Percentiles rank a stretch among this genome's conserved stretches.
phyloP scores from a whole-genome alignment of 2,113 vertebrate genomes.

The Elgaria multicarinata region DNA sequence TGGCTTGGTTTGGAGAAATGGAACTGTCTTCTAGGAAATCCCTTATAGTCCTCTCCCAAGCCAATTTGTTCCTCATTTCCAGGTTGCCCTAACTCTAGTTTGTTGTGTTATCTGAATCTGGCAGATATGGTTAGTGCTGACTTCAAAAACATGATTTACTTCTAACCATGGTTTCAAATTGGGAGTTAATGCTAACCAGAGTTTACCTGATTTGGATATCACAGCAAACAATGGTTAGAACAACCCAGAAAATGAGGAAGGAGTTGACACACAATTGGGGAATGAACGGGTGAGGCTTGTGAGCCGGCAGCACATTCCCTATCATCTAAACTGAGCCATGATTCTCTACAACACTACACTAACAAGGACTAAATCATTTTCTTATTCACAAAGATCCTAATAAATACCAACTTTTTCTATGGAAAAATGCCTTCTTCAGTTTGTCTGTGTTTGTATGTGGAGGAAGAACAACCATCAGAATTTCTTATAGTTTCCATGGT shows the following conservation, averaged over 20 bases:
- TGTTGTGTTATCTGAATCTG: background rate
- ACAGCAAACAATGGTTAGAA: background rate
- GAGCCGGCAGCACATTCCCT: background rate
- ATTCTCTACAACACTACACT: background rate
- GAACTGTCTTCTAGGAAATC: too few species aligned
- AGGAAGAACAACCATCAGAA: background rate
- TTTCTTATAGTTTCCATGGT: conserved; percentile 50
- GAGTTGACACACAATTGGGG: background rate
- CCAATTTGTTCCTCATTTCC: background rate
- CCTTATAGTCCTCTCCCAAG: background rate
- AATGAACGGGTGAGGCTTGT: background rate
- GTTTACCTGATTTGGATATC: background rate
- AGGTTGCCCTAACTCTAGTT: background rate
- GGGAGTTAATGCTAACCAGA: background rate
- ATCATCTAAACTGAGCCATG: background rate
- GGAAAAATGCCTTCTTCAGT: background rate
- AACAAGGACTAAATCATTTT: background rate
- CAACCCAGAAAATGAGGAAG: background rate
- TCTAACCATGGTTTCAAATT: background rate
- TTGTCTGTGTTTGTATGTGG: background rate
- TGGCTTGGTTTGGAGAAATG: background rate
- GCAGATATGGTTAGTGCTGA: background rate
- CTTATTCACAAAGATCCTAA: background rate
- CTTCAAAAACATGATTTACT: background rate
- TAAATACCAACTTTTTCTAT: conserved; percentile 17